These are phyloP conservation scores for Microctenopoma stevenorrisi DNA, from an alignment of 2,797 vertebrate species.

Conservation along the genomic window DNA sequence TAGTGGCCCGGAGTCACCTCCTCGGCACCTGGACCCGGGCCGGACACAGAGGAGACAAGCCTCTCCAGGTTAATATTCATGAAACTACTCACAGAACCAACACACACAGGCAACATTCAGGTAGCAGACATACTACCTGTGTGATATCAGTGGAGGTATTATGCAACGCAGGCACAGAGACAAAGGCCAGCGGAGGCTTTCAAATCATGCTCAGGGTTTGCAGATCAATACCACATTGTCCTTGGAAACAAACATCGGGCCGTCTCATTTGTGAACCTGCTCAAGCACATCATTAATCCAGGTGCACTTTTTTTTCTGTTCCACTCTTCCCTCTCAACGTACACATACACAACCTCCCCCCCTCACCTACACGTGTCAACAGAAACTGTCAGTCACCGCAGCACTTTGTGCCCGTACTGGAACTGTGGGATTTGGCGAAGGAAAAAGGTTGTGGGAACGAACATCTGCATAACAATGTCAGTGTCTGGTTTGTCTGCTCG, in stretches of 20 bases:
- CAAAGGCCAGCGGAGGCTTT: slow-evolving; percentile 65
- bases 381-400: slow-evolving; percentile 77
- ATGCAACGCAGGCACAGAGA: slow-evolving; percentile 35
- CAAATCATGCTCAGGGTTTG: slow-evolving; percentile 72
- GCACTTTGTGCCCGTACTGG: slow-evolving; percentile 57
- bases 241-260: slow-evolving; percentile 83
- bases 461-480: slow-evolving; percentile 83
- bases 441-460: slow-evolving; percentile 70
- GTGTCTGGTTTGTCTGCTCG: slow-evolving; percentile 70
- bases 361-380: slow-evolving; percentile 75
- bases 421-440: slow-evolving; percentile 71
- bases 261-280: slow-evolving; percentile 83
- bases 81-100: slow-evolving; percentile 69
- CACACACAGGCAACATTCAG: slow-evolving; percentile 60
- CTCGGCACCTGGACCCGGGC: slow-evolving; percentile 70
- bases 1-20: slow-evolving; percentile 80
- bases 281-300: slow-evolving; percentile 87
- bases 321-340: slow-evolving; percentile 29
- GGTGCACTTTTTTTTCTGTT: slow-evolving; percentile 49
- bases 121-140: slow-evolving; percentile 37
- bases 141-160: slow-evolving; percentile 3
- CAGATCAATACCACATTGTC: slow-evolving; percentile 84
- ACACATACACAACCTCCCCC: slow-evolving; percentile 44
- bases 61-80: slow-evolving; percentile 80
- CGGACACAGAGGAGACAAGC: slow-evolving; percentile 72